These are phyloP conservation scores for Cheilosia variabilis DNA, from an alignment of 2,888 invertebrate genomes.

Conservation along the genomic window DNA sequence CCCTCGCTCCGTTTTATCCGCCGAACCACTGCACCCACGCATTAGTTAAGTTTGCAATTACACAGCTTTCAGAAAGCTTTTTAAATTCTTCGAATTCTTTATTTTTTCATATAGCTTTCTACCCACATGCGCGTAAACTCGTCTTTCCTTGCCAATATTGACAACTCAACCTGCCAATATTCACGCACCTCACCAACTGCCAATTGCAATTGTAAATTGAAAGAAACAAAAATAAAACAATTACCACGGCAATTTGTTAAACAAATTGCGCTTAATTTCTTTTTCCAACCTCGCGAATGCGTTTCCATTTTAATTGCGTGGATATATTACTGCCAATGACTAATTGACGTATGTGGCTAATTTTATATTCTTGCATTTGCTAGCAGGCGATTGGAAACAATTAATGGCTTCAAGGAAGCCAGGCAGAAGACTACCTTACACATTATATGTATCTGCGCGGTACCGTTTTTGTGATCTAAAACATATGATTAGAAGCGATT, in stretches of 20 bases:
- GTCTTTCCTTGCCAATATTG: too few relatives aligned
- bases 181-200: conserved; percentile 4
- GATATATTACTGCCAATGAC: conserved; percentile 21
- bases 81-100: too few relatives aligned
- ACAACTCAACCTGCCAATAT: conserved; percentile 5
- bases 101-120: too few relatives aligned
- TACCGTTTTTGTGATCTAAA: background rate
- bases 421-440: background rate
- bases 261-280: conserved; percentile 29
- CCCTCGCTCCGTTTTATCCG: too few relatives aligned
- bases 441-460: background rate
- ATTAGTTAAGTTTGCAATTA: too few relatives aligned
- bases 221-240: conserved; percentile 7
- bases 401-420: background rate
- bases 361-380: conserved; percentile 7
- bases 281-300: conserved; percentile 40
- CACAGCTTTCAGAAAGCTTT: too few relatives aligned
- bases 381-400: background rate
- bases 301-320: conserved; percentile 54
- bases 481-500: background rate
- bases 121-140: too few relatives aligned
- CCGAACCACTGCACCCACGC: too few relatives aligned
- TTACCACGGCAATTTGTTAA: conserved; percentile 44
- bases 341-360: conserved; percentile 44
- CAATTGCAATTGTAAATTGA: conserved; percentile 42